Evolutionary conservation across 2,888 invertebrate species (phyloP), one percentile per base, ranked within the genome.

Genomic region (Drosophila bunnanda): DNA sequence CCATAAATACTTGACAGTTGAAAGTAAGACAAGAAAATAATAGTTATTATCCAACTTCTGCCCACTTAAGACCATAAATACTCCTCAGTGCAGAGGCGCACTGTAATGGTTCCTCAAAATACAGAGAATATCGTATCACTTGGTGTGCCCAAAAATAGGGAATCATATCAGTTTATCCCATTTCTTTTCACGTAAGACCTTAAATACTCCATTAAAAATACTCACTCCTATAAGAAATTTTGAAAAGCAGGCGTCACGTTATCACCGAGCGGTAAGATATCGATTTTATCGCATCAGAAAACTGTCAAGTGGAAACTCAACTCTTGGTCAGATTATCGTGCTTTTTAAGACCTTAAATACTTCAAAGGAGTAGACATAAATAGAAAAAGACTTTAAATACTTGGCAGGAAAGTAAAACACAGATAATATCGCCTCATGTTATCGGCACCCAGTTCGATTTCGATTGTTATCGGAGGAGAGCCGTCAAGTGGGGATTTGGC

Each of bases 151-250:
- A 34, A 52, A 52, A 52, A 52, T 52, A 34, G 34, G 22, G 22
- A 52, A 52, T 52, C 50, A 52, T 52, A 52, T 52, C 50, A 52
- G 50, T 52, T 52, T 34, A 52, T 34, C 50, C 34, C 20, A 50
- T 52, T 52, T 52, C 34, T 34, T 52, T 52, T 22, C 32, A 15
- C 10, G 2, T 34, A 52, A 52, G 32, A 36, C 50, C 50, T 6
- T 52, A 34, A 50, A 50, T 32, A 48, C 13, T 48, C 17, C 4
- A 3, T n/a, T 5, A 46, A 44, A 43, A 30, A 30, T 34, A 41
- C 46, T 46, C 28, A 5, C 10, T 28, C 28, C 44, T 44, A n/a
- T 10, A 12, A 5, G 12, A 50, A 50, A 34, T 52, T 20, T 52
- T 3, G 15, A 50, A 50, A 32, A 32, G 9, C 20, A 34, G 15